Conservation (phyloP, 2,113 vertebrate species). For the Notechis scutatus region DNA sequence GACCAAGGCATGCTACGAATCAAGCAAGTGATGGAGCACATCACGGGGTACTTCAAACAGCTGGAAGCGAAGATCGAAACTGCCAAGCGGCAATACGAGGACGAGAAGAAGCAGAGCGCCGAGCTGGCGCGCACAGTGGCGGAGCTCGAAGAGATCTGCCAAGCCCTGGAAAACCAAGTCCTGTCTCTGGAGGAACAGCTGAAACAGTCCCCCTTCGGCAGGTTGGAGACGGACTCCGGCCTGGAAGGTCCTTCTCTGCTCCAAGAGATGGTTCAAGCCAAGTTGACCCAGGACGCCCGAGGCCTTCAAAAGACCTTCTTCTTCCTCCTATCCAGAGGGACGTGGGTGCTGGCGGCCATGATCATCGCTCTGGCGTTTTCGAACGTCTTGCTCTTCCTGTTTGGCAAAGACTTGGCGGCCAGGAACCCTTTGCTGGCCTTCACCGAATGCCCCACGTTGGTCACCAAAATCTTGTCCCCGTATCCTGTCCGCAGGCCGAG, state of each 20-base stretch:
- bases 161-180: conserved; percentile 7
- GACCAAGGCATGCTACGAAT: conserved; percentile 10
- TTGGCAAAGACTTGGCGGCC: neutral
- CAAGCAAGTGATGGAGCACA: neutral
- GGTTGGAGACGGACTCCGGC: neutral
- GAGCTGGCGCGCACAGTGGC: neutral
- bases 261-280: neutral
- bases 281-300: neutral
- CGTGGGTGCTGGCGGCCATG: accelerated
- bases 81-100: neutral
- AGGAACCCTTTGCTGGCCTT: neutral
- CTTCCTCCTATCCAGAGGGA: neutral
- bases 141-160: conserved; percentile 36
- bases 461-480: accelerated
- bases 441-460: neutral
- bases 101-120: neutral
- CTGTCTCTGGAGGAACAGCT: neutral
- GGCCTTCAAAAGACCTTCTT: neutral
- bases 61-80: neutral
- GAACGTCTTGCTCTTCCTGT: accelerated
- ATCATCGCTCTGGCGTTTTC: neutral
- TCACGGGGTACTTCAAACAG: neutral
- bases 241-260: neutral
- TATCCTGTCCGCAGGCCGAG: neutral
- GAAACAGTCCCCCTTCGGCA: neutral